A percentile compares a stretch with the other conserved stretches of the same genome.
These are phyloP conservation scores for Cheirogaleus major DNA, from an alignment of 2,797 vertebrate species.

Conservation along the genomic window DNA sequence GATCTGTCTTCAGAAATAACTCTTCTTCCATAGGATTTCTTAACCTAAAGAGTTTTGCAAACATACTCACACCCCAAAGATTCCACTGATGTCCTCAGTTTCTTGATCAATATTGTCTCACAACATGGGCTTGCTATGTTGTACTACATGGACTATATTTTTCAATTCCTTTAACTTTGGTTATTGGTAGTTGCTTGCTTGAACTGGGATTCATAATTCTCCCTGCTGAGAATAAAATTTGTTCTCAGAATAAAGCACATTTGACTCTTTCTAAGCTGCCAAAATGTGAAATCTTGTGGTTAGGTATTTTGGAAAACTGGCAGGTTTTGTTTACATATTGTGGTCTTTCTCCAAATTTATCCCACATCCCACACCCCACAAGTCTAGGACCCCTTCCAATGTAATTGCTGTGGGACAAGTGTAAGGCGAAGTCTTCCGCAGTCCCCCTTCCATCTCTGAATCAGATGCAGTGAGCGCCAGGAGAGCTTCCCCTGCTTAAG, in stretches of 20 bases:
- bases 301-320: slow-evolving; percentile 73
- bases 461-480: neutral
- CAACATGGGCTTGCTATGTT: neutral
- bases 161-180: slow-evolving; percentile 19
- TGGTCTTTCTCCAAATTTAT: slow-evolving; percentile 71
- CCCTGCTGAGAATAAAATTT: slow-evolving; percentile 72
- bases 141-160: neutral
- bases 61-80: neutral
- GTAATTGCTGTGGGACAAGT: slow-evolving; percentile 69
- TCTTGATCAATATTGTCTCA: neutral
- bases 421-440: slow-evolving; percentile 58
- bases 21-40: neutral
- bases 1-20: neutral
- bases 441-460: slow-evolving; percentile 62
- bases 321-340: slow-evolving; percentile 74
- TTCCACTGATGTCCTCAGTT: neutral
- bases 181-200: slow-evolving; percentile 17
- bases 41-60: neutral
- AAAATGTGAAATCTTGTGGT: slow-evolving; percentile 64
- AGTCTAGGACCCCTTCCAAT: slow-evolving; percentile 69
- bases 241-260: slow-evolving; percentile 74
- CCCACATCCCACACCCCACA: slow-evolving; percentile 57
- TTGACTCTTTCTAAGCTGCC: slow-evolving; percentile 69
- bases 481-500: slow-evolving; percentile 22
- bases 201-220: slow-evolving; percentile 68